These are phyloP conservation scores for Hydrotaea diabolus DNA, from an alignment of 2,888 invertebrate species.

Conservation along the genomic window DNA sequence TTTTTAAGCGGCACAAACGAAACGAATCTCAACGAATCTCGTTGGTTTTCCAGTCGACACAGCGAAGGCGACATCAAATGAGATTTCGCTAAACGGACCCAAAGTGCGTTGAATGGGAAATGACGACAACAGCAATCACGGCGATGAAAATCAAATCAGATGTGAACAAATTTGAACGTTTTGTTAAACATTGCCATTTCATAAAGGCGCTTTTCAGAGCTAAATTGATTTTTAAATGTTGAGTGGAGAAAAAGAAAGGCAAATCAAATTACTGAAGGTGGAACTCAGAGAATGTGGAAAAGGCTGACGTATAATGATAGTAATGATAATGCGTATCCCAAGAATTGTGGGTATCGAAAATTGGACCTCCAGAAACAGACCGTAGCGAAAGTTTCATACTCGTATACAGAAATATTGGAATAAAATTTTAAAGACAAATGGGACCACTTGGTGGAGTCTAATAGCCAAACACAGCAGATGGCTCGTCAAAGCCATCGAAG, in stretches of 20 bases:
- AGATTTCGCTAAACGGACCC: constrained; percentile 58
- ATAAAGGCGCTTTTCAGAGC: not conserved
- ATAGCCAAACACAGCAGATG: too few relatives aligned
- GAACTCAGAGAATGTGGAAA: too few relatives aligned
- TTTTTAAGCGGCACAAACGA: not conserved
- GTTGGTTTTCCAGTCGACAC: constrained; percentile 7
- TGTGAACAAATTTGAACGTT: constrained; percentile 13
- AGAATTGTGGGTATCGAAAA: too few relatives aligned
- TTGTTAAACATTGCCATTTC: not conserved
- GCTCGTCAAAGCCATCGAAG: too few relatives aligned
- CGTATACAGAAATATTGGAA: too few relatives aligned
- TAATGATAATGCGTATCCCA: too few relatives aligned
- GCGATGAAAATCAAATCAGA: constrained; percentile 17
- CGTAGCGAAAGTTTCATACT: too few relatives aligned
- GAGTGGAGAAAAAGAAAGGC: not conserved
- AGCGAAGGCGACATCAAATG: constrained; percentile 45
- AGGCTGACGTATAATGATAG: too few relatives aligned
- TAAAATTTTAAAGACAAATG: too few relatives aligned
- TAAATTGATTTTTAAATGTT: constrained; percentile 12
- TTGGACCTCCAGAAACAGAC: too few relatives aligned
- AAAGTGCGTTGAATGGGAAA: constrained; percentile 62
- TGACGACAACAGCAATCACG: constrained; percentile 3
- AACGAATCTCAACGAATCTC: not conserved
- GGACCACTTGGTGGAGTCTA: too few relatives aligned
- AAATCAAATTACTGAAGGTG: too few relatives aligned